Conservation (phyloP, 2,888 invertebrate species). For the Andrena fulva region DNA sequence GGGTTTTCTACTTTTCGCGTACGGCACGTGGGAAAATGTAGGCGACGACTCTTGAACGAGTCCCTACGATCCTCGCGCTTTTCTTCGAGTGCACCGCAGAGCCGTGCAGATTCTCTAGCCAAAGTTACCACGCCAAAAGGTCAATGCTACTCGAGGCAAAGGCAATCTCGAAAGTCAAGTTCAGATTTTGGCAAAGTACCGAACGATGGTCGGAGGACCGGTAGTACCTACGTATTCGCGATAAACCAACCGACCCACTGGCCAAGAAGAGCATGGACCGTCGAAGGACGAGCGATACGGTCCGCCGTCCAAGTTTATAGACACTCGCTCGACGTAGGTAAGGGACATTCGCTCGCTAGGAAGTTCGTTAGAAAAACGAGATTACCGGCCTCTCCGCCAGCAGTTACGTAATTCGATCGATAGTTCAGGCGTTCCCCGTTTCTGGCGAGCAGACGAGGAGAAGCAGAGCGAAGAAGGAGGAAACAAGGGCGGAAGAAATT, state of each 20-base stretch:
- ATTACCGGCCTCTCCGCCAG: constrained; percentile 65
- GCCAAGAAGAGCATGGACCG: background rate
- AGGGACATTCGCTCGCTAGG: constrained; percentile 62
- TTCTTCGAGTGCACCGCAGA: background rate
- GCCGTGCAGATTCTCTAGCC: no score
- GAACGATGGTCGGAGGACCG: no score
- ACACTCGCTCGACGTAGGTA: constrained; percentile 18
- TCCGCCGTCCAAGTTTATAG: constrained; percentile 15
- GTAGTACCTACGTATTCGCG: no score
- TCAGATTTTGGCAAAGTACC: no score
- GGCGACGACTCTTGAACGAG: background rate
- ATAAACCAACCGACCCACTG: no score
- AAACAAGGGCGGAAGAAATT: constrained; percentile 28
- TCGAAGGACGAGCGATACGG: background rate
- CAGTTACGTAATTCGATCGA: constrained; percentile 76
- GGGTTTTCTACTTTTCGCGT: constrained; percentile 40
- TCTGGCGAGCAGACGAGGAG: constrained; percentile 56
- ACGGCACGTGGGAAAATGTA: constrained; percentile 27
- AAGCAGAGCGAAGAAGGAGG: background rate
- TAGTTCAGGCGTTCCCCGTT: constrained; percentile 74
- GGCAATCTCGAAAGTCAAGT: no score
- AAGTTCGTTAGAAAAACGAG: constrained; percentile 74
- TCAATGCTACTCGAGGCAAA: no score
- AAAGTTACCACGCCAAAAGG: no score
- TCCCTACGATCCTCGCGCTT: background rate